A percentile compares a stretch with the other conserved stretches of the same genome.
Evolutionary conservation across 2,888 invertebrate species (phyloP).

Genomic region (Drosophila prolongata): DNA sequence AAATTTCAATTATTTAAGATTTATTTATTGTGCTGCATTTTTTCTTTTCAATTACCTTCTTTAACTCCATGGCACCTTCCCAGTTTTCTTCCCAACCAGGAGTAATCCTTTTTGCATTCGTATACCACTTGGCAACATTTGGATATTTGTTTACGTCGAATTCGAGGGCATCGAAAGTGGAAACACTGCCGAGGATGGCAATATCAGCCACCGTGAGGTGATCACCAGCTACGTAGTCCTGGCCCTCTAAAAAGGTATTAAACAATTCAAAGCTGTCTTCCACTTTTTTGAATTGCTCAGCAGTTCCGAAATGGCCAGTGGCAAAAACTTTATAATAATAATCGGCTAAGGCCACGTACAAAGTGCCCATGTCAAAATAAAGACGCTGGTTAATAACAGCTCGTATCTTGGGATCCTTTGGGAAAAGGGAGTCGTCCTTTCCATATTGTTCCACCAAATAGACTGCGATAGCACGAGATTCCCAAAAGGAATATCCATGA

Average conservation of each 20-base stretch:
- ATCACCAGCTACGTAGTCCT: slow-evolving; percentile 87
- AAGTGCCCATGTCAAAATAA: slow-evolving; percentile 91
- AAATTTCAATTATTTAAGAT: too few species aligned
- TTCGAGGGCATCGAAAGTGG: slow-evolving; percentile 27
- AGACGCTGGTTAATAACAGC: slow-evolving; percentile 92
- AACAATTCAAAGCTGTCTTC: slow-evolving; percentile 75
- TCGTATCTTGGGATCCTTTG: slow-evolving; percentile 90
- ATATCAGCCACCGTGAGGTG: slow-evolving; percentile 91
- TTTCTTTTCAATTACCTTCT: too few species aligned
- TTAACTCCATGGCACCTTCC: slow-evolving; percentile 81
- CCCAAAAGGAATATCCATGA: slow-evolving; percentile 91
- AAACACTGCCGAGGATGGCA: slow-evolving; percentile 86
- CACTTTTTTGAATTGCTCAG: slow-evolving; percentile 86
- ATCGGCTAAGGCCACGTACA: slow-evolving; percentile 88
- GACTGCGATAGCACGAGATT: slow-evolving; percentile 92
- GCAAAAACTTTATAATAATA: slow-evolving; percentile 88
- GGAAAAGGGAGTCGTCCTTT: slow-evolving; percentile 89
- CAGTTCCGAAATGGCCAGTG: slow-evolving; percentile 87
- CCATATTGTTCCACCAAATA: slow-evolving; percentile 92
- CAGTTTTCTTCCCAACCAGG: slow-evolving; percentile 85
- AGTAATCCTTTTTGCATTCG: slow-evolving; percentile 87
- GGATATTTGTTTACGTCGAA: slow-evolving; percentile 33
- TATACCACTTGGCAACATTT: slow-evolving; percentile 65
- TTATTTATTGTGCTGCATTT: too few species aligned
- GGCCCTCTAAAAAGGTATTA: slow-evolving; percentile 45